These are phyloP conservation scores for Buteo buteo DNA, from an alignment of 2,113 vertebrate species.

Conservation along the genomic window DNA sequence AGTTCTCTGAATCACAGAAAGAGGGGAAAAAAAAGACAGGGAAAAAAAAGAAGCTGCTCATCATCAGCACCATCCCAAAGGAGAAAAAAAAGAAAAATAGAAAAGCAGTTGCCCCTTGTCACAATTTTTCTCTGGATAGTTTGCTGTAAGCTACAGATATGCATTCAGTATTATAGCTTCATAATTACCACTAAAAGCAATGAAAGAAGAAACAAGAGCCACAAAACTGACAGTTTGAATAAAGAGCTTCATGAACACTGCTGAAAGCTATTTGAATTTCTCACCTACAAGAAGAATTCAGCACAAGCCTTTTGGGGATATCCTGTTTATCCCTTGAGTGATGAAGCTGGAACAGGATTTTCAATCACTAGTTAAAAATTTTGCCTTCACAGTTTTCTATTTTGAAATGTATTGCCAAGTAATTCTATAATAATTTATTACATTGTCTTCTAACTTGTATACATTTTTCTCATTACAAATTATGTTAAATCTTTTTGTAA, in stretches of 20 bases:
- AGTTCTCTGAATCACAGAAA: background rate
- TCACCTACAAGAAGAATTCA: constrained; percentile 4
- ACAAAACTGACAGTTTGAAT: background rate
- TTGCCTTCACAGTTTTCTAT: background rate
- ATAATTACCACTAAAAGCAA: background rate
- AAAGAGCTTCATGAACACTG: background rate
- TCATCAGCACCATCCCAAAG: background rate
- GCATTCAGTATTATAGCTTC: background rate
- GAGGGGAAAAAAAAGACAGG: fast-evolving
- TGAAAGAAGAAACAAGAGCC: background rate
- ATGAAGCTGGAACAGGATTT: background rate
- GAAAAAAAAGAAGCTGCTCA: background rate
- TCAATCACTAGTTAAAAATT: background rate
- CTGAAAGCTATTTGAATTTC: constrained; percentile 16
- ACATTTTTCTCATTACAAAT: background rate
- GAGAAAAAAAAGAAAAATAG: background rate
- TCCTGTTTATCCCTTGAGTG: background rate
- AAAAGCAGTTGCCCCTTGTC: background rate
- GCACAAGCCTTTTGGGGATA: background rate
- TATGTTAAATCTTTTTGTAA: background rate
- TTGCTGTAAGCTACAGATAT: background rate
- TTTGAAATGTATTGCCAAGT: background rate
- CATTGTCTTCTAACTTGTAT: background rate
- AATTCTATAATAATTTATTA: background rate
- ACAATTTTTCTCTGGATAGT: background rate